Evolutionary conservation across 2,113 vertebrate species (phyloP).

Genomic region (Chauna torquata): DNA sequence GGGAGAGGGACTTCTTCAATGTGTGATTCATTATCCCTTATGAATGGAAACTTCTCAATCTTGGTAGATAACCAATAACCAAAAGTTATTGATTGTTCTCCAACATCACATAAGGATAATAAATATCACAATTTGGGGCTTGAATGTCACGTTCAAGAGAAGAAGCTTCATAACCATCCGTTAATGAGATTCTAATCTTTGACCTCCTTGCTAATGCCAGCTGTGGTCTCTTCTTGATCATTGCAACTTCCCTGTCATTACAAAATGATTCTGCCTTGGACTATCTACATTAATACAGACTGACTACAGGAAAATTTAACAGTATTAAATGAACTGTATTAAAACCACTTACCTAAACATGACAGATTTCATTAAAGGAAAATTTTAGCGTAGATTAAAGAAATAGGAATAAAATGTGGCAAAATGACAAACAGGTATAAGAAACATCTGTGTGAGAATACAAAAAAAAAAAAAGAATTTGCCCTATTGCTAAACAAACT

Average conservation of each 20-base stretch:
- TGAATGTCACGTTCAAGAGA: neutral
- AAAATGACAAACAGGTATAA: neutral
- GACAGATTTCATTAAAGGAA: neutral
- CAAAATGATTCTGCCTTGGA: neutral
- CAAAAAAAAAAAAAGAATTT: neutral
- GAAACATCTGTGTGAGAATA: neutral
- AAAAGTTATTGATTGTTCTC: conserved; percentile 45
- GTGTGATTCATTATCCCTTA: conserved; percentile 27
- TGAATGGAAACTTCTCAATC: conserved; percentile 49
- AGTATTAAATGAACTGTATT: neutral
- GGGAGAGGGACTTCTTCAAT: conserved; percentile 17
- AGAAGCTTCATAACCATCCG: conserved; percentile 7
- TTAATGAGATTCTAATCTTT: conserved; percentile 51
- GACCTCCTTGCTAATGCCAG: neutral
- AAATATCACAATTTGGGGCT: conserved; percentile 33
- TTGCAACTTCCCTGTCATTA: neutral
- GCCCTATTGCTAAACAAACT: neutral
- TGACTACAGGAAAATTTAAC: neutral
- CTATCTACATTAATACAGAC: neutral
- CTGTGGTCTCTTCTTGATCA: neutral
- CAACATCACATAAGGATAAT: conserved; percentile 36
- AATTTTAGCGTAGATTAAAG: neutral
- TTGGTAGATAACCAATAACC: conserved; percentile 33
- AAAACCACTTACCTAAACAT: neutral
- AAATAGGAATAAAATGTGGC: neutral